Evolutionary conservation across 64 coral and sea anemone species (phyloP), one percentile per base, ranked within the genome.

Genomic region (Montipora capricornis): DNA sequence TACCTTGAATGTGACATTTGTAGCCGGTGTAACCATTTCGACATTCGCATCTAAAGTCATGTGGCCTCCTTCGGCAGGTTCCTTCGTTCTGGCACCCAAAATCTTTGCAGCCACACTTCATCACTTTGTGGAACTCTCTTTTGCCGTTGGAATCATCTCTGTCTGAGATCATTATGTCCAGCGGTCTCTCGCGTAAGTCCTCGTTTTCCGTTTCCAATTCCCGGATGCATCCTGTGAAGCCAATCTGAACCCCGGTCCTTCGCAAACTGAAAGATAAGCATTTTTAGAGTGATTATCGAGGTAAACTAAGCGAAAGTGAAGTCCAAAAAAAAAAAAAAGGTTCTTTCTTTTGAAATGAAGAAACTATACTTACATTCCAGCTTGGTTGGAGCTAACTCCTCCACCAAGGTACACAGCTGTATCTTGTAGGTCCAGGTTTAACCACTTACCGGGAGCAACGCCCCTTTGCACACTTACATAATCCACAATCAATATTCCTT

Each of bases 11-110:
- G 13, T 87, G 17, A 49, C 95, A 97, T 13, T 84, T 82, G 5
- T 82, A 85, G 0, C 95, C 95, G 17, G 95, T 95, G 73, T 85
- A 97, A 24, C 95, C 93, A 51, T 89, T 73, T 48, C 55, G 52
- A 84, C 95, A 97, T 10, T 97, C 95, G 55, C 95, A 97, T 3
- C 90, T 85, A 77, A 77, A 97, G 50, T 97, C 95, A 7, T 59
- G 53, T 44, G 1, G 4, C 48, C 95, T 91, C 69, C 77, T 26
- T 12, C 68, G 5, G 13, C 95, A 97, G 9, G 3, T 12, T 6
- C 92, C 95, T 5, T 13, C 61, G 78, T 94, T 94, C 8, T 73
- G 47, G 79, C 95, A 97, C 7, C 9, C 10, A 14, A 61, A 13
- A 60, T 88, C 24, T 62, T 89, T 87, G 45, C 95, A 97, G 22